Base-by-base conservation (phyloP, 2,888 invertebrate genomes). In the Erebia epiphron region DNA sequence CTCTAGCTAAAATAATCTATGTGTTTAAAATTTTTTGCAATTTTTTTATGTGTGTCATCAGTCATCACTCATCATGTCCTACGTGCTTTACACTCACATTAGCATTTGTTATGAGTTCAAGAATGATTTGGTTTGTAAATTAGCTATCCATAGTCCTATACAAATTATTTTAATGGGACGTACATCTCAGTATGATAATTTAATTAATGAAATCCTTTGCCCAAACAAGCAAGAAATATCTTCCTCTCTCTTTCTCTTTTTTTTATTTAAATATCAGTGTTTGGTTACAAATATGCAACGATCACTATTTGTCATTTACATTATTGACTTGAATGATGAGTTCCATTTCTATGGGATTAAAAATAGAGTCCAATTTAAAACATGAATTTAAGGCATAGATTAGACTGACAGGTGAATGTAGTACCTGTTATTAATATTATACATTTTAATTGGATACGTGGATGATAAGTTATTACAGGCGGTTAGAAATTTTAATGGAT, bases 391-490 rank as follows among this genome's bases (percentile, higher is more conserved):
- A 68, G 75, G 77, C 70, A 75, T 75, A 79, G 79, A 83, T 82
- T 80, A 82, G 77, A 79, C 77, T 76, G 84, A 85, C 91, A 90
- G 89, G 89, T 90, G 90, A 88, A 85, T 83, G 84, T 66, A 75
- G 77, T 84, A 82, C n/a, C n/a, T n/a, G n/a, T 82, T 85, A 85
- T 84, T 85, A 84, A 80, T 82, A 82, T 79, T 80, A 83, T 79
- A 82, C 82, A 84, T 86, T 86, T 86, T 88, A 88, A 89, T 90
- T 89, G 79, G 85, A 83, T 85, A 83, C 83, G 83, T 83, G 82
- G 75, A 78, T 74, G 77, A 76, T 77, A 77, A 77, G 76, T 78
- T 78, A 79, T 76, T 76, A 79, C 73, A 75, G 65, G 71, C 70
- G 68, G 73, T 77, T 80, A 73, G 74, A 82, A 80, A 82, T 78